A percentile compares a stretch with the other conserved stretches of the same genome.
These are phyloP conservation scores for Phylloscopus trochilus DNA, from an alignment of 2,113 vertebrate species.

Conservation along the genomic window DNA sequence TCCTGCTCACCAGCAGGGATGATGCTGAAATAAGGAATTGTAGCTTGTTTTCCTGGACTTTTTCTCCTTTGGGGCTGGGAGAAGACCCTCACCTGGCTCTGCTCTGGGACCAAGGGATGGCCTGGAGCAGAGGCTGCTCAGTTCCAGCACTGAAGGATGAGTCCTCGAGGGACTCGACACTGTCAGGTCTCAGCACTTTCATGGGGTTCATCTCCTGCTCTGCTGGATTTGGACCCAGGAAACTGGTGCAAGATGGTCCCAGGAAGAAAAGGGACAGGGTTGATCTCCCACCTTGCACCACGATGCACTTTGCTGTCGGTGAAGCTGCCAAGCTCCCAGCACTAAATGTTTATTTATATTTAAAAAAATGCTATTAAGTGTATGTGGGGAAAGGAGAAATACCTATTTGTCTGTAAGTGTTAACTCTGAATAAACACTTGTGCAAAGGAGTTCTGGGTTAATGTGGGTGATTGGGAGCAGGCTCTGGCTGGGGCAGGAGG, in stretches of 20 bases:
- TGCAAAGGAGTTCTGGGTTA: not conserved
- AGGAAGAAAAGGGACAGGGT: not conserved
- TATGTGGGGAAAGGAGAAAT: not conserved
- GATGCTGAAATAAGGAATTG: not conserved
- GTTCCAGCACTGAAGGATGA: not conserved
- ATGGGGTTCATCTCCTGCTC: conserved; percentile 1
- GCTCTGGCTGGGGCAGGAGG: not conserved
- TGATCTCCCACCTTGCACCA: not conserved
- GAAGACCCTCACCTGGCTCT: not conserved
- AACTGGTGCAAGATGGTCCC: conserved; percentile 21
- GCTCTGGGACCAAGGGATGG: not conserved
- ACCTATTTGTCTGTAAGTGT: not conserved
- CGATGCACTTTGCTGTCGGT: conserved; percentile 51
- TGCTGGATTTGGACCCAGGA: conserved; percentile 11
- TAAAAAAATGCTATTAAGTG: not conserved
- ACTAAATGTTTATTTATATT: conserved; percentile 57
- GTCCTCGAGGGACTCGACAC: not conserved
- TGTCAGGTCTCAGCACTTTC: conserved; percentile 31
- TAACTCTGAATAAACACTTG: conserved; percentile 30
- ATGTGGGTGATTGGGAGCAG: not conserved
- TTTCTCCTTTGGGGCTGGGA: not conserved
- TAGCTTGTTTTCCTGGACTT: not conserved
- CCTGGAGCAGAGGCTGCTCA: not conserved
- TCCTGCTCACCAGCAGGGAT: not conserved
- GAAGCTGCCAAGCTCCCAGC: conserved; percentile 28